A percentile compares a stretch with the other conserved stretches of the same genome.
Conservation (phyloP, 2,888 invertebrate genomes). For the Chaetogeoica ovagalla region DNA sequence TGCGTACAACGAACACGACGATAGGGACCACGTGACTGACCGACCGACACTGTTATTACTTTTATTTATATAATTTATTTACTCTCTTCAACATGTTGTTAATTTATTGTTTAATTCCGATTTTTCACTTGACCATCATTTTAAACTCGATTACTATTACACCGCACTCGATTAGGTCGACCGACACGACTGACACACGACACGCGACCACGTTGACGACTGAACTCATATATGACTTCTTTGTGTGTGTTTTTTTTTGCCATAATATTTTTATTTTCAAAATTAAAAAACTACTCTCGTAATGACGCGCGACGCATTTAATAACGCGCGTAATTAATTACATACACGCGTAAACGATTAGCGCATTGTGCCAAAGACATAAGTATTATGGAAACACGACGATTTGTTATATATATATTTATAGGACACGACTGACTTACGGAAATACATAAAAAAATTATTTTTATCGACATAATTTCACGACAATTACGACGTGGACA, state of each 20-base stretch:
- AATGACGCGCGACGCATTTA: too few species aligned
- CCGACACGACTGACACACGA: slow-evolving; percentile 18
- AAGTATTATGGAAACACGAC: background rate
- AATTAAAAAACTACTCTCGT: background rate
- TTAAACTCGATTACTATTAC: too few species aligned
- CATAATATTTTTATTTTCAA: slow-evolving; percentile 17
- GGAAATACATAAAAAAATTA: too few species aligned
- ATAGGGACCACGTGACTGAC: slow-evolving; percentile 15
- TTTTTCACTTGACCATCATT: too few species aligned
- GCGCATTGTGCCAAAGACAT: slow-evolving; percentile 37
- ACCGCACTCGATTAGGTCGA: too few species aligned
- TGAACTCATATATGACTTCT: slow-evolving; percentile 14
- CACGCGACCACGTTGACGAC: slow-evolving; percentile 20
- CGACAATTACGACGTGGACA: background rate
- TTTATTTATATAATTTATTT: too few species aligned
- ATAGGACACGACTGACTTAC: slow-evolving; percentile 27
- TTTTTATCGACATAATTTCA: background rate
- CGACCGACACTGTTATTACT: too few species aligned
- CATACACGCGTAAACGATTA: background rate
- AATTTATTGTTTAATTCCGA: slow-evolving; percentile 33
- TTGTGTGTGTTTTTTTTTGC: background rate
- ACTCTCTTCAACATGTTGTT: background rate
- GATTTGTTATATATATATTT: background rate
- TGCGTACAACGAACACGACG: background rate
- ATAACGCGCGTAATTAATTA: slow-evolving; percentile 5